phyloP scores from a whole-genome alignment of 2,888 invertebrate species.

The Cyrtodaria siliqua region DNA sequence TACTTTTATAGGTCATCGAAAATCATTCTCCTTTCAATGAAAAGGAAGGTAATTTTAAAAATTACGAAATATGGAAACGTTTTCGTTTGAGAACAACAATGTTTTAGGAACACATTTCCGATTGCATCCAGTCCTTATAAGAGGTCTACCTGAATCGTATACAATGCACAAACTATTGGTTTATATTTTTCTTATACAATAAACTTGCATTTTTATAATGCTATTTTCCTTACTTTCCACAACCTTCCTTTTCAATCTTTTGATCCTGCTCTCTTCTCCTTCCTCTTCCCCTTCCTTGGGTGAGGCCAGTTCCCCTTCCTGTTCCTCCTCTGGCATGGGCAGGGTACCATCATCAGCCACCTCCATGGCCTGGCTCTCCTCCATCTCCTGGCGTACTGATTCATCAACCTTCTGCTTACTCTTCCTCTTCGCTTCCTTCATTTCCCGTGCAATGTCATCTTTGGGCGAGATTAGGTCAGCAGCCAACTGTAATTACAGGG shows the following conservation, averaged over 20 bases:
- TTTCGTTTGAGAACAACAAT: too few relatives aligned
- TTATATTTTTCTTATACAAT: too few relatives aligned
- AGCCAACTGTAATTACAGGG: constrained; percentile 76
- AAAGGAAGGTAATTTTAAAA: too few relatives aligned
- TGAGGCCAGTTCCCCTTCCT: constrained; percentile 46
- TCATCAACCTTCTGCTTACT: constrained; percentile 78
- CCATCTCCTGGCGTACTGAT: constrained; percentile 69
- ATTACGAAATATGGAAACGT: too few relatives aligned
- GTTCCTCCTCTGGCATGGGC: constrained; percentile 72
- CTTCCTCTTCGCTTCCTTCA: constrained; percentile 76
- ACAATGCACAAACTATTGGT: too few relatives aligned
- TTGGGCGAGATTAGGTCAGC: constrained; percentile 76
- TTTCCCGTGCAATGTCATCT: constrained; percentile 77
- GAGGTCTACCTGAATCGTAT: too few relatives aligned
- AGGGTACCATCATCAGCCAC: constrained; percentile 72
- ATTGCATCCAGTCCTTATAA: too few relatives aligned
- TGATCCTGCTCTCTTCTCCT: constrained; percentile 54
- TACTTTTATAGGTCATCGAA: too few relatives aligned
- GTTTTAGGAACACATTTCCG: too few relatives aligned
- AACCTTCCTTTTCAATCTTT: constrained; percentile 57
- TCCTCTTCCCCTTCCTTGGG: constrained; percentile 39
- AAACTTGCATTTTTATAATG: too few relatives aligned
- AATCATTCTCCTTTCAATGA: too few relatives aligned
- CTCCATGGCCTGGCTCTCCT: constrained; percentile 40
- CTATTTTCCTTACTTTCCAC: constrained; percentile 68